These are phyloP conservation scores for Pristionchus maxplancki DNA, from an alignment of 2,888 invertebrate species.

Conservation along the genomic window DNA sequence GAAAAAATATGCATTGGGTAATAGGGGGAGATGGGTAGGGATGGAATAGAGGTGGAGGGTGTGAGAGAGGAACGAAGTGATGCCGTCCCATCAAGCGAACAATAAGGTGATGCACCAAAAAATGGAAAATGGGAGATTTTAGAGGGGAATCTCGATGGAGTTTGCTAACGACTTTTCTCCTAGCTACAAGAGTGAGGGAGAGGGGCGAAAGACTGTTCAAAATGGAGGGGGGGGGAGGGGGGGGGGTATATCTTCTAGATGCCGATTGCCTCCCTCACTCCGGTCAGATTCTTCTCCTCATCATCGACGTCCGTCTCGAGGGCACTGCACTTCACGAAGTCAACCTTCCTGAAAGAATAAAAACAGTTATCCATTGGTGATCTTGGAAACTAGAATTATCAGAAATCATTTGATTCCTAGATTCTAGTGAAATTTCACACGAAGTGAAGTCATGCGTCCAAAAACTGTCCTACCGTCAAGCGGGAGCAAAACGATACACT, in stretches of 20 bases:
- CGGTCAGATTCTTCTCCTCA: slow-evolving; percentile 38
- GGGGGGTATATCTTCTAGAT: background rate
- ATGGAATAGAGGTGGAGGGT: background rate
- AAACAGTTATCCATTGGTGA: no score
- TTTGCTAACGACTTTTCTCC: slow-evolving; percentile 5
- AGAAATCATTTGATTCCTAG: no score
- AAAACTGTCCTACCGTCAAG: no score
- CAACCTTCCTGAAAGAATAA: slow-evolving; percentile 47
- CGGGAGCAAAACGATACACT: no score
- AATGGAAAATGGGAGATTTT: background rate
- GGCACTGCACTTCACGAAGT: slow-evolving; percentile 50
- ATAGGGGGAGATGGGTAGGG: background rate
- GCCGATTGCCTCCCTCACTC: slow-evolving; percentile 40
- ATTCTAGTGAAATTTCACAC: no score
- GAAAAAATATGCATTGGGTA: slow-evolving; percentile 45
- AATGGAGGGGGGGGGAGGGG: background rate
- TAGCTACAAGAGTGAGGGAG: background rate
- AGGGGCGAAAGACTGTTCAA: background rate
- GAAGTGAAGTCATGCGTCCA: no score
- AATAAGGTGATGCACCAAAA: background rate
- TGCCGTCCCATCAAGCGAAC: slow-evolving; percentile 33
- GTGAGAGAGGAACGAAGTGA: slow-evolving; percentile 18
- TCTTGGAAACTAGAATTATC: no score
- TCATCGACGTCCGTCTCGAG: slow-evolving; percentile 23
- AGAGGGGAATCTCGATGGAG: background rate